phyloP scores from a whole-genome alignment of 2,888 invertebrate species.

The Nineta flava region DNA sequence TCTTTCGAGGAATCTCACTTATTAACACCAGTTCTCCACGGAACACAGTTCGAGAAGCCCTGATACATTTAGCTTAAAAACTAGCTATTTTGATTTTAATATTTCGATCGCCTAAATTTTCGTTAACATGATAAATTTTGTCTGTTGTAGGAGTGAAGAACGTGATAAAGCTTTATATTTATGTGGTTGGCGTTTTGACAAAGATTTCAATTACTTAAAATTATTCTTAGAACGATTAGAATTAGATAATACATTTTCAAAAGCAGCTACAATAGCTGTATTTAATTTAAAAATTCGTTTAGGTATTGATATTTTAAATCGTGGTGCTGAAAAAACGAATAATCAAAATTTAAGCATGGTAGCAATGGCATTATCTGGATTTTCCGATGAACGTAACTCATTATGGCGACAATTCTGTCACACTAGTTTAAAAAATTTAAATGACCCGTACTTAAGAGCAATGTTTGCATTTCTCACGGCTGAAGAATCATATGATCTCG shows the following conservation, averaged over 20 bases:
- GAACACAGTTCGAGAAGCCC: too few species aligned
- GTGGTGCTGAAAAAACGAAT: constrained; percentile 37
- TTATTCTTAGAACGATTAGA: constrained; percentile 52
- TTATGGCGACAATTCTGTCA: constrained; percentile 65
- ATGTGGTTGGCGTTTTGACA: constrained; percentile 82
- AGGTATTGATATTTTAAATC: constrained; percentile 74
- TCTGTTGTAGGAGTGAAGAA: constrained; percentile 42
- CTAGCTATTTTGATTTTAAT: too few species aligned
- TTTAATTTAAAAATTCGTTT: constrained; percentile 73
- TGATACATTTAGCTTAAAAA: too few species aligned
- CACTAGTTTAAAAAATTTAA: constrained; percentile 55
- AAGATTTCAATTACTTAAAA: constrained; percentile 38
- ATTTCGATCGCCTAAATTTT: too few species aligned
- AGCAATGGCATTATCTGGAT: constrained; percentile 74
- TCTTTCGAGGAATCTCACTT: too few species aligned
- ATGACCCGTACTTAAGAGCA: constrained; percentile 81
- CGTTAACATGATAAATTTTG: too few species aligned
- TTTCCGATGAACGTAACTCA: constrained; percentile 66
- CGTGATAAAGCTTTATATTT: constrained; percentile 67
- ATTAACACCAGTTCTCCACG: too few species aligned
- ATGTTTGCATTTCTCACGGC: constrained; percentile 84
- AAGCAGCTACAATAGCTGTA: constrained; percentile 82
- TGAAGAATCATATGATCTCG: constrained; percentile 54
- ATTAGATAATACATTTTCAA: constrained; percentile 53
- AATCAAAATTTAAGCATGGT: constrained; percentile 38